Evolutionary conservation across 2,888 invertebrate species (phyloP).

Genomic region (Xylota segnis): DNA sequence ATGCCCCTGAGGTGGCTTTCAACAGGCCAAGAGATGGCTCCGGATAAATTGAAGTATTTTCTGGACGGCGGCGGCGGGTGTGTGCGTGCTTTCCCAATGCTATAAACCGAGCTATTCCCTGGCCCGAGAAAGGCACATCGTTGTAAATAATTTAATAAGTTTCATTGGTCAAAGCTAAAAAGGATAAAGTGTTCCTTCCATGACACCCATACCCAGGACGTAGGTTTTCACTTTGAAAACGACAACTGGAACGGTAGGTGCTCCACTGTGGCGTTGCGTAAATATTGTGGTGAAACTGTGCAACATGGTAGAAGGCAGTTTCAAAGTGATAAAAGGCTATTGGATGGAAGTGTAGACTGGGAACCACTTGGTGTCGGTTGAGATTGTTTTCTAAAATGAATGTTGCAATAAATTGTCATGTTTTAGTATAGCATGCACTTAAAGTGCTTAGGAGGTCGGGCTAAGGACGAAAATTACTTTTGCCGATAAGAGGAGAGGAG

Average conservation of each 20-base stretch:
- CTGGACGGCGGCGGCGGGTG: too few relatives aligned
- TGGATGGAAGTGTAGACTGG: background rate
- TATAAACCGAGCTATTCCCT: conserved; percentile 39
- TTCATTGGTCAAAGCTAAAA: conserved; percentile 31
- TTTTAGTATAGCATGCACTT: background rate
- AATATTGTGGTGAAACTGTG: conserved; percentile 37
- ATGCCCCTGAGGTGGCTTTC: conserved; percentile 52
- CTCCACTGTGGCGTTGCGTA: conserved; percentile 12
- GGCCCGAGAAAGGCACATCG: conserved; percentile 34
- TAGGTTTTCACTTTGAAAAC: background rate
- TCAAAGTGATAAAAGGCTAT: conserved; percentile 37
- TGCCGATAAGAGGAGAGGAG: background rate
- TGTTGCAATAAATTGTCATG: conserved; percentile 10
- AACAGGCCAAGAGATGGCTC: conserved; percentile 23
- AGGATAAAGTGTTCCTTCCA: conserved; percentile 52
- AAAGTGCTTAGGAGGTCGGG: background rate
- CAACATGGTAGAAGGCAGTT: conserved; percentile 11
- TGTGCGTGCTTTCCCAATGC: conserved; percentile 4
- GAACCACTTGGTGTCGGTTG: background rate
- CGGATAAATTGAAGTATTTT: conserved; percentile 38
- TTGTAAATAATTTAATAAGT: conserved; percentile 72
- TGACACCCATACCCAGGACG: background rate
- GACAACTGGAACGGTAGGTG: background rate
- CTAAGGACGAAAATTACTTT: background rate
- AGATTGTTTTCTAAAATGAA: conserved; percentile 26